These are phyloP conservation scores for Archivesica marissinica DNA, from an alignment of 1,140 invertebrate species.

Conservation along the genomic window DNA sequence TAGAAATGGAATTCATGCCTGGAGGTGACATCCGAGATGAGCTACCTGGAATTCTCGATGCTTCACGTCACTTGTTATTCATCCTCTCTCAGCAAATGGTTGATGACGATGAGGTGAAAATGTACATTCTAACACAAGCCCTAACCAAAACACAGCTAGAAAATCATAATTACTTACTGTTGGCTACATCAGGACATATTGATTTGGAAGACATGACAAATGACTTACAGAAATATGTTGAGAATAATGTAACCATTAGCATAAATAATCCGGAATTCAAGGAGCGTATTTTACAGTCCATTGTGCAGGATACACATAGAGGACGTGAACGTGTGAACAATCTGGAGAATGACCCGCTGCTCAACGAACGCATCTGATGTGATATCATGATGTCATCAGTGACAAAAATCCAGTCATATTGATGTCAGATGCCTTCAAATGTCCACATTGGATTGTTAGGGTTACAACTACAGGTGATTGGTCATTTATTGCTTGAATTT, in stretches of 20 bases:
- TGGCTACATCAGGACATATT: not conserved
- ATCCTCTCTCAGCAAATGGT: not conserved
- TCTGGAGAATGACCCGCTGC: not conserved
- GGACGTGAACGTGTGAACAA: not conserved
- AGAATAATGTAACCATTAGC: conserved; percentile 1
- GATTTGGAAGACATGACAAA: not conserved
- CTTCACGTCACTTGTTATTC: not conserved
- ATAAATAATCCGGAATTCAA: not conserved
- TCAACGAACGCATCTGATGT: no score
- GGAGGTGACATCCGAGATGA: conserved; percentile 11
- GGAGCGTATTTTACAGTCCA: not conserved
- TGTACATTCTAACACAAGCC: conserved; percentile 8
- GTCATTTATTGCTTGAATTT: no score
- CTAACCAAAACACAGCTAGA: not conserved
- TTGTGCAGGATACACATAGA: not conserved
- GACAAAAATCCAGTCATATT: no score
- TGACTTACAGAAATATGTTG: not conserved
- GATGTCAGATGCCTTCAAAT: no score
- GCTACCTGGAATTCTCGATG: not conserved
- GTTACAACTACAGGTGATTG: no score
- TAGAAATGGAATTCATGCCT: conserved; percentile 1
- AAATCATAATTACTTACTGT: not conserved
- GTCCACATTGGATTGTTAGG: no score
- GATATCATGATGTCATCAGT: no score
- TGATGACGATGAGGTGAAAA: not conserved